Conservation (phyloP, 2,797 vertebrate genomes). For the Intellagama lesueurii region DNA sequence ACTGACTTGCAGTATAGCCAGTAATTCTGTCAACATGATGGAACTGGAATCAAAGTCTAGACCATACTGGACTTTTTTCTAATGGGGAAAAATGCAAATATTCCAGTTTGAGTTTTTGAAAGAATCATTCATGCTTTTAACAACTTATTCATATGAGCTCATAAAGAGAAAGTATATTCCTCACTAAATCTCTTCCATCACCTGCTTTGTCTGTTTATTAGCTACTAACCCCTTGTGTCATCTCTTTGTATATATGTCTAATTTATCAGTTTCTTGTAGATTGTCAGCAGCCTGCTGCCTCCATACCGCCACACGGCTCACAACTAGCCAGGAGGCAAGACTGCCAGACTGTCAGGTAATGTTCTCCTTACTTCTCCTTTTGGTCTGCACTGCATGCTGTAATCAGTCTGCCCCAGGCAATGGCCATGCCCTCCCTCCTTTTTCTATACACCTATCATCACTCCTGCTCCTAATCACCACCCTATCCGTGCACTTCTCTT, state of each 20-base stretch:
- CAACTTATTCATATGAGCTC: slow-evolving; percentile 61
- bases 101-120: slow-evolving; percentile 28
- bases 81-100: background rate
- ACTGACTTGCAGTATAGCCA: background rate
- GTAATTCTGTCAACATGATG: background rate
- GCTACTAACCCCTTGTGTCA: slow-evolving; percentile 82
- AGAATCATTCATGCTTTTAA: slow-evolving; percentile 19
- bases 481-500: background rate
- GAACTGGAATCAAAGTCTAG: background rate
- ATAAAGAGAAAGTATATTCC: slow-evolving; percentile 69
- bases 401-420: background rate
- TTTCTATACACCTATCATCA: slow-evolving; percentile 32
- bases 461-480: background rate
- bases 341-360: slow-evolving; percentile 91
- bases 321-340: slow-evolving; percentile 92
- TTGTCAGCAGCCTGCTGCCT: slow-evolving; percentile 99
- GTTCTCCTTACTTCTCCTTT: slow-evolving; percentile 53
- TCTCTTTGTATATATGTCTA: slow-evolving; percentile 98
- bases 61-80: background rate
- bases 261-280: slow-evolving; percentile 99
- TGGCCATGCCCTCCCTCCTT: background rate
- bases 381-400: slow-evolving; percentile 69
- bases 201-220: slow-evolving; percentile 61
- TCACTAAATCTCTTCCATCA: slow-evolving; percentile 80
- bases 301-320: slow-evolving; percentile 95